Conservation (phyloP, 2,797 vertebrate genomes). For the Dryobates pubescens region DNA sequence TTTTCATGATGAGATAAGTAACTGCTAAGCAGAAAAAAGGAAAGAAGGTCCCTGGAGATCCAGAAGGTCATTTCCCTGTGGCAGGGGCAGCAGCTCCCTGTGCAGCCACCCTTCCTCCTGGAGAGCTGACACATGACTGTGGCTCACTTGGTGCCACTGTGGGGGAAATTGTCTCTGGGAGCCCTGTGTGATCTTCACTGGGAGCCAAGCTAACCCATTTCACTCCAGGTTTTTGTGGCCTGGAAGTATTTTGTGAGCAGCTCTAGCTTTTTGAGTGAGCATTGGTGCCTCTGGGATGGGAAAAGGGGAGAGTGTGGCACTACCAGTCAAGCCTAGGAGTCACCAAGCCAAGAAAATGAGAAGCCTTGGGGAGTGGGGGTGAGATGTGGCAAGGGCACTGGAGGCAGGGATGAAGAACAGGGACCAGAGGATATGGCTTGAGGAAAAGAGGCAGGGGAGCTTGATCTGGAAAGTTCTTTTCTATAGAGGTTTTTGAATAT, state of each 20-base stretch:
- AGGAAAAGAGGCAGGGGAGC: background rate
- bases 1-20: background rate
- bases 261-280: background rate
- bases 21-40: background rate
- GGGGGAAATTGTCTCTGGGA: background rate
- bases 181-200: background rate
- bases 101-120: background rate
- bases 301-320: background rate
- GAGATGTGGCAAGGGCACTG: background rate
- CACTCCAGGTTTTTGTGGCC: background rate
- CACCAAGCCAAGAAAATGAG: background rate
- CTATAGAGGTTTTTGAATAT: background rate
- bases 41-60: background rate
- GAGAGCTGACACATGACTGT: background rate
- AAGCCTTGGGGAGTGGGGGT: background rate
- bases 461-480: background rate
- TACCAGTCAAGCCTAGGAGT: background rate
- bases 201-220: background rate
- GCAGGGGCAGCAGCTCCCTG: background rate
- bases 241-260: background rate
- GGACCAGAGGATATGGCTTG: background rate
- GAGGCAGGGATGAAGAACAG: background rate
- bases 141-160: background rate
- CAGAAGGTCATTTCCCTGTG: background rate
- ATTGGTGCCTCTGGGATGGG: background rate